A percentile compares a stretch with the other conserved stretches of the same genome.
phyloP scores from a whole-genome alignment of 2,797 vertebrate genomes.

The Danio tinwini region DNA sequence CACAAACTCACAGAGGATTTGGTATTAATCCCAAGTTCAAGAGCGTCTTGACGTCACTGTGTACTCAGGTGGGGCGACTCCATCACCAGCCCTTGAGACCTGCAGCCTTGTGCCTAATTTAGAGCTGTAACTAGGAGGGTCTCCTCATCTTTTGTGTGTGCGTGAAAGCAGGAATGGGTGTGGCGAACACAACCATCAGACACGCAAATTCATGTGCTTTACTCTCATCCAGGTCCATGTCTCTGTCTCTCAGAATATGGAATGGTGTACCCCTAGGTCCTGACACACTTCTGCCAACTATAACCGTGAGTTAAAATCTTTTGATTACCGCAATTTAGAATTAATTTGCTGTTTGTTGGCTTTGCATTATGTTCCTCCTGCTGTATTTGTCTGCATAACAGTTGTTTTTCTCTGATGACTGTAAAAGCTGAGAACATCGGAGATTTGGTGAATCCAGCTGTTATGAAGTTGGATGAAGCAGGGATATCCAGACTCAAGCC shows the following conservation, averaged over 20 bases:
- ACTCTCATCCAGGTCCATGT: neutral
- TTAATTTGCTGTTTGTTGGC: neutral
- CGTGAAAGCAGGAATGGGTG: slow-evolving; percentile 15
- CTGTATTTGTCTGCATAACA: neutral
- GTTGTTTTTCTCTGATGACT: neutral
- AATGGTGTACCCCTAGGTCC: neutral
- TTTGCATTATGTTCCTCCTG: neutral
- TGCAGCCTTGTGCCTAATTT: slow-evolving; percentile 49
- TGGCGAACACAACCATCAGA: slow-evolving; percentile 7
- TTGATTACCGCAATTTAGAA: neutral
- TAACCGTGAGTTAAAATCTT: slow-evolving; percentile 48
- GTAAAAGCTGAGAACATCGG: slow-evolving; percentile 11
- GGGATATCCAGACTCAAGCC: slow-evolving; percentile 3
- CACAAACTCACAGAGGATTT: slow-evolving; percentile 24
- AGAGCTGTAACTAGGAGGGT: slow-evolving; percentile 58
- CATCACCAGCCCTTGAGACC: slow-evolving; percentile 52
- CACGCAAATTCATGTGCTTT: neutral
- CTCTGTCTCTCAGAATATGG: slow-evolving; percentile 20
- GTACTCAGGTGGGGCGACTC: slow-evolving; percentile 54
- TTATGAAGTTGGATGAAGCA: neutral
- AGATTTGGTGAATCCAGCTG: slow-evolving; percentile 18
- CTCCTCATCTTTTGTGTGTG: slow-evolving; percentile 22
- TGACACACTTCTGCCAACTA: slow-evolving; percentile 4
- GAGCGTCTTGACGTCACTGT: slow-evolving; percentile 43
- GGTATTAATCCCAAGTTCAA: slow-evolving; percentile 56